Percentiles rank a stretch among this genome's conserved stretches.
Evolutionary conservation across 2,113 vertebrate genomes (phyloP).

Genomic region (Dryoscopus gambensis): DNA sequence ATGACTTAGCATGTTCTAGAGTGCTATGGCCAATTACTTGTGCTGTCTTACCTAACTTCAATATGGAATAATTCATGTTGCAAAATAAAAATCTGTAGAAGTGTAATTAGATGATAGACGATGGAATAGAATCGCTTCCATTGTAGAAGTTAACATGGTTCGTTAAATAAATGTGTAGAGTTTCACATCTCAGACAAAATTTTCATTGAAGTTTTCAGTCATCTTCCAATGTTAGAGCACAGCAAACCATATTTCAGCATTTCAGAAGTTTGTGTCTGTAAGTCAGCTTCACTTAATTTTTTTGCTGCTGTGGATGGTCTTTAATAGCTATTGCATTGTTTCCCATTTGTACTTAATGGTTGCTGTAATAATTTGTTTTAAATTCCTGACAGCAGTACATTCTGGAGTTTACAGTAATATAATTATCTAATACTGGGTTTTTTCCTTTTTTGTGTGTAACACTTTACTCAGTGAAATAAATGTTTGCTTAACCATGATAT

Average conservation of each 20-base stretch:
- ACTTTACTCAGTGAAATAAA: neutral
- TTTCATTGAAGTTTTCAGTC: neutral
- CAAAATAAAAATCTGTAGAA: neutral
- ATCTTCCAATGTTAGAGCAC: neutral
- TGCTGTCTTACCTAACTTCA: neutral
- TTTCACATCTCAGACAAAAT: neutral
- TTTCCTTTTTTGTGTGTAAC: neutral
- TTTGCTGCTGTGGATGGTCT: neutral
- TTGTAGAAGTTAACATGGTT: neutral
- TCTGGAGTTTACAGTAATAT: neutral
- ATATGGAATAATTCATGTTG: neutral
- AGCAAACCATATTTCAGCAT: neutral
- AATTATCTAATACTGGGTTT: neutral
- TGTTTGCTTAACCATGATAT: neutral
- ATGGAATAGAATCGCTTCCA: neutral
- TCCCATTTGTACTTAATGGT: neutral
- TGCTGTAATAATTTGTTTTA: neutral
- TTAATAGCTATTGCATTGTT: neutral
- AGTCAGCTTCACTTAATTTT: neutral
- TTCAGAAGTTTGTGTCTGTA: neutral
- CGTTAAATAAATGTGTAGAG: neutral
- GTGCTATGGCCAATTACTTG: neutral
- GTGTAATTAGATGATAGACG: neutral
- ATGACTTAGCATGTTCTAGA: neutral
- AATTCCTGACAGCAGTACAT: neutral